Evolutionary conservation across 2,888 invertebrate genomes (phyloP).

Genomic region (Amaurobius ferox): DNA sequence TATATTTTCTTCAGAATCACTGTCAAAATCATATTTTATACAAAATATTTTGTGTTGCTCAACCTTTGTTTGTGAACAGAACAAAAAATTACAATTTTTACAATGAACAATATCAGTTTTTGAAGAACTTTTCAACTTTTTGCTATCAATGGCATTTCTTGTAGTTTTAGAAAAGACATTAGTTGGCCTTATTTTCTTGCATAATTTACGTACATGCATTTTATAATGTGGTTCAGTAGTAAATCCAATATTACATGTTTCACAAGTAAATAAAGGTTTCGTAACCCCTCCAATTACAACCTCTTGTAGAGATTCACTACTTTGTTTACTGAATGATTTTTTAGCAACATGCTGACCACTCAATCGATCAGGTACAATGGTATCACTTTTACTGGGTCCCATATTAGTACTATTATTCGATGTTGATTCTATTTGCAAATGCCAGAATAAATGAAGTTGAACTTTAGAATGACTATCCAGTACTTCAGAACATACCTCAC

Average conservation of each 20-base stretch:
- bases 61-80: not conserved
- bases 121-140: not conserved
- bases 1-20: not conserved
- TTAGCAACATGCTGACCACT: slow-evolving; percentile 65
- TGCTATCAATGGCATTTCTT: not conserved
- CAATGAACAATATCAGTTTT: not conserved
- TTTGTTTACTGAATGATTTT: slow-evolving; percentile 43
- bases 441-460: slow-evolving; percentile 64
- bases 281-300: slow-evolving; percentile 55
- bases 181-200: slow-evolving; percentile 18
- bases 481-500: slow-evolving; percentile 62
- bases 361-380: slow-evolving; percentile 29
- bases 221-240: slow-evolving; percentile 55
- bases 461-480: slow-evolving; percentile 46
- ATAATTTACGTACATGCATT: slow-evolving; percentile 63
- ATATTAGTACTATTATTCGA: slow-evolving; percentile 19
- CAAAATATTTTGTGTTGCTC: slow-evolving; percentile 33
- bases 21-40: slow-evolving; percentile 1
- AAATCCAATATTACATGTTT: slow-evolving; percentile 55
- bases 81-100: slow-evolving; percentile 20
- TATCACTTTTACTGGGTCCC: slow-evolving; percentile 24
- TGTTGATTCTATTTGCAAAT: slow-evolving; percentile 46
- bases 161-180: not conserved
- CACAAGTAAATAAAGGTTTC: slow-evolving; percentile 61
- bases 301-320: slow-evolving; percentile 36